phyloP scores from a whole-genome alignment of 2,113 vertebrate genomes.

The Halcyon senegalensis region DNA sequence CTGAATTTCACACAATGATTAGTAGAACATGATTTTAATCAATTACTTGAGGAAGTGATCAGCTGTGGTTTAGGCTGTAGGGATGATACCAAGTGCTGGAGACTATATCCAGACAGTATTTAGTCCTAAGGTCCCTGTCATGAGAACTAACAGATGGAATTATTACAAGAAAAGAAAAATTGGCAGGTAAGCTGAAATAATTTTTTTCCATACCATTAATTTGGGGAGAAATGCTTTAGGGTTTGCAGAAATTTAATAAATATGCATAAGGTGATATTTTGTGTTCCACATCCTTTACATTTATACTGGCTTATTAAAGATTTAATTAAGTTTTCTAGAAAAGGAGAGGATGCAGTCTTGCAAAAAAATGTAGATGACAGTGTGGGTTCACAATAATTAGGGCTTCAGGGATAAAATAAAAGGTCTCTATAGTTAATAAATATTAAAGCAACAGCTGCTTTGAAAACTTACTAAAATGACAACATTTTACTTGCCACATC shows the following conservation, averaged over 20 bases:
- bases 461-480: neutral
- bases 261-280: conserved; percentile 63
- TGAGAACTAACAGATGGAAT: conserved; percentile 27
- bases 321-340: conserved; percentile 64
- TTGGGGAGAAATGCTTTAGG: conserved; percentile 52
- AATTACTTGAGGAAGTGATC: conserved; percentile 16
- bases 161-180: conserved; percentile 3
- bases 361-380: conserved; percentile 44
- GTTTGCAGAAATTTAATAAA: conserved; percentile 56
- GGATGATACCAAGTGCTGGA: neutral
- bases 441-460: neutral
- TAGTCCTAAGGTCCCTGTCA: neutral
- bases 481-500: neutral
- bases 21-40: neutral
- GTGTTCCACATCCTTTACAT: conserved; percentile 63
- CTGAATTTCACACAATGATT: conserved; percentile 8
- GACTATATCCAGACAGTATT: neutral
- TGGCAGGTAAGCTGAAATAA: neutral
- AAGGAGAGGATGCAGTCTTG: conserved; percentile 30
- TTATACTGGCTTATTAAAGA: conserved; percentile 69
- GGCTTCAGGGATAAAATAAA: conserved; percentile 55
- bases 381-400: conserved; percentile 54
- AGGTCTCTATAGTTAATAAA: conserved; percentile 25
- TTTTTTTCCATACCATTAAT: conserved; percentile 45
- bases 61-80: neutral